Evolutionary conservation across 2,888 invertebrate species (phyloP).

Genomic region (Sycophila texana): DNA sequence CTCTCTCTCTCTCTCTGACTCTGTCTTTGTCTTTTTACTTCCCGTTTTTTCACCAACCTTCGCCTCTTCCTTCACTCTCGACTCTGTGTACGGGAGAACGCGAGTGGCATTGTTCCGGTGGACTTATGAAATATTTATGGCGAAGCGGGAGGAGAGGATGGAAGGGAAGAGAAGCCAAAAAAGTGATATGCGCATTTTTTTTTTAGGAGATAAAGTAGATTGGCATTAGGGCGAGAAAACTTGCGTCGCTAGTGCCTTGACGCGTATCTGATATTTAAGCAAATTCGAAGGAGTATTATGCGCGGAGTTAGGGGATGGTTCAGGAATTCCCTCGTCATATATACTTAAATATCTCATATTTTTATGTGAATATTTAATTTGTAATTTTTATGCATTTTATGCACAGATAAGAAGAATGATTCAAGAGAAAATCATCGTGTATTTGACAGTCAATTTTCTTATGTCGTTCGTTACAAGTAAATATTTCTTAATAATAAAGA

Average conservation of each 20-base stretch:
- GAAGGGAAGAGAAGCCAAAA: conserved; percentile 10
- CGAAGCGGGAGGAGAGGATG: conserved; percentile 2
- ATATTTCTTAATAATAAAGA: too few species aligned
- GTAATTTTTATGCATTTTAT: too few species aligned
- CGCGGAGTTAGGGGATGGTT: conserved; percentile 9
- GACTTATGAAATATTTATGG: conserved; percentile 52
- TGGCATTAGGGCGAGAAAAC: conserved; percentile 17
- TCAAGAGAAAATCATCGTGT: too few species aligned
- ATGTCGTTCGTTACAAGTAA: too few species aligned
- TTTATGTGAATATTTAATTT: too few species aligned
- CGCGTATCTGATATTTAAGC: neutral
- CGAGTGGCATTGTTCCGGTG: conserved; percentile 31
- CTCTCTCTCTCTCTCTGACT: neutral
- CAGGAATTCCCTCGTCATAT: conserved; percentile 7
- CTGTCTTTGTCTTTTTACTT: neutral
- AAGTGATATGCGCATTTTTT: neutral
- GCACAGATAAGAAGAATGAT: too few species aligned
- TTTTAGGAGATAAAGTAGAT: conserved; percentile 20
- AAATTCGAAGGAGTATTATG: conserved; percentile 3
- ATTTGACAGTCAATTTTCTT: too few species aligned
- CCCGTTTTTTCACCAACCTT: neutral
- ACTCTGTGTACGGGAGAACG: conserved; percentile 27
- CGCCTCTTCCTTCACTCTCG: neutral
- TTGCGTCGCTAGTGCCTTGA: conserved; percentile 28
- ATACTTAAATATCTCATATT: too few species aligned